Base-by-base conservation (phyloP, 2,113 vertebrate genomes). In the Aphelocoma coerulescens region DNA sequence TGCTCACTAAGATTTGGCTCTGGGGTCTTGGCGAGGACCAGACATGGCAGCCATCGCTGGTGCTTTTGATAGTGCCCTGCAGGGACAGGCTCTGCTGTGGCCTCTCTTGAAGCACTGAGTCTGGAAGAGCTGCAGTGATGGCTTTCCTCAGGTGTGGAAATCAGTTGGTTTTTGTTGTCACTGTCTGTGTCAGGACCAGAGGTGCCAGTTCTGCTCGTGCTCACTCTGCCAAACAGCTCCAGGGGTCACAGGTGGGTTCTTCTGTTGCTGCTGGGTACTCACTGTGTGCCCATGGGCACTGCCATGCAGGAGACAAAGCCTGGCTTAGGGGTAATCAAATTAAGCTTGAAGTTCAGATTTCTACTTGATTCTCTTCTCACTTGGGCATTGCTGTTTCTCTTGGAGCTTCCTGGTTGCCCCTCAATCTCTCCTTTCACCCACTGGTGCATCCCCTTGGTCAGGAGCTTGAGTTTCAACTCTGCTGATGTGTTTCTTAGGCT, bases 41-140 rank as follows among this genome's bases (percentile, higher is more conserved):
- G 61, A 4, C 7, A 0, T 0, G 28, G 35, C 35, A 14, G 35
- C 18, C 18, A 8, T 28, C 26, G 6, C 52, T 17, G 39, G n/a
- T 39, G 78, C 48, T 72, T 39, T 8, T 35, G 73, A 43, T 35
- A 69, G 66, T n/a, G 35, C 30, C 55, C 44, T 51, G 44, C 79
- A 59, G 32, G 66, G 49, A 1, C 37, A 1, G 15, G 23, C n/a
- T 57, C 62, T 68, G 86, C 57, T 30, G 24, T 24, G 77, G 49
- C 67, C 49, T n/a, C 32, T 71, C 16, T 33, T 10, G 13, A 33
- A 63, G 54, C 52, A 22, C 17, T 20, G 6, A 46, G 32, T 19
- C 39, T 68, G 58, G 37, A n/a, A 35, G 24, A 63, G 58, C 75
- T 86, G 67, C 55, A 37, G 6, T 23, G 1, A 3, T 77, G 79